Conservation (phyloP, 2,113 vertebrate genomes). For the Sarotherodon lohbergeri region DNA sequence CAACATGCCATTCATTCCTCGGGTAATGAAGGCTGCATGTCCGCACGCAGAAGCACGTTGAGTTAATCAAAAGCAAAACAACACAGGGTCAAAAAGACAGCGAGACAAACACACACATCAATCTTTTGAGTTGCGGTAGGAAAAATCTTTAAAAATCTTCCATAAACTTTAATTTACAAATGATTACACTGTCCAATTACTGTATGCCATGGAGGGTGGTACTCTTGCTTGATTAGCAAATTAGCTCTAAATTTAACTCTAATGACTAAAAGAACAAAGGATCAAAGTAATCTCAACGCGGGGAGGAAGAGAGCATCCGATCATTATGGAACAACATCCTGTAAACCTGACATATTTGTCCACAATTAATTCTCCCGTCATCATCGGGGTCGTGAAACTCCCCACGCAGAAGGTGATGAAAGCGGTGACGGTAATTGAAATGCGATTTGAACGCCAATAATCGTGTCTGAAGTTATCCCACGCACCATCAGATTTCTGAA, state of each 20-base stretch:
- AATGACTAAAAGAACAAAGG: not conserved
- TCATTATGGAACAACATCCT: not conserved
- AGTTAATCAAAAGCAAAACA: not conserved
- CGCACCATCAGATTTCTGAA: not conserved
- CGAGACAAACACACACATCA: not conserved
- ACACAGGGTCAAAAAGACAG: not conserved
- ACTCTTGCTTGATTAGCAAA: not conserved
- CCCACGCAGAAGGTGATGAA: not conserved
- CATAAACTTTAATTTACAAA: not conserved
- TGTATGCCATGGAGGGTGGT: not conserved
- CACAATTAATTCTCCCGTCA: not conserved
- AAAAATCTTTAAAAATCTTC: not conserved
- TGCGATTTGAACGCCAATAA: not conserved
- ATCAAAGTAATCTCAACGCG: not conserved
- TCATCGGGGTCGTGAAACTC: not conserved
- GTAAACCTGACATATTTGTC: not conserved
- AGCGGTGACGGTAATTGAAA: not conserved
- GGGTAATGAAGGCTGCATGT: not conserved
- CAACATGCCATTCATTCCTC: slow-evolving; percentile 22
- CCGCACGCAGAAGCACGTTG: not conserved
- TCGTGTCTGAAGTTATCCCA: not conserved
- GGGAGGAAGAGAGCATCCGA: not conserved
- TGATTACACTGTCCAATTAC: not conserved
- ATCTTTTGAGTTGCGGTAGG: not conserved
- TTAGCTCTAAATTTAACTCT: not conserved